Conservation (phyloP, 2,888 invertebrate species). For the Apamea sordens region DNA sequence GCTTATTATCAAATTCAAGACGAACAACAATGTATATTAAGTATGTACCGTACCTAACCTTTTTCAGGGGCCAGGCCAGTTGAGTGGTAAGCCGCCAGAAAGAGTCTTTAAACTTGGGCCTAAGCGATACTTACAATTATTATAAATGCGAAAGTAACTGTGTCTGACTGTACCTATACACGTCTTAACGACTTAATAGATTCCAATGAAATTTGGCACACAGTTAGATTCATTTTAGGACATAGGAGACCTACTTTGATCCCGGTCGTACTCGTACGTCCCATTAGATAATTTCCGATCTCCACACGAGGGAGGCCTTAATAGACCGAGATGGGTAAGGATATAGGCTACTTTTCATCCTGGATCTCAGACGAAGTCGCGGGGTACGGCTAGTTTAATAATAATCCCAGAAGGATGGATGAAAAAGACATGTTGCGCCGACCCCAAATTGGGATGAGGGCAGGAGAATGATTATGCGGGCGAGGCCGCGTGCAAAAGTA, state of each 20-base stretch:
- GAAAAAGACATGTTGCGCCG: too few species aligned
- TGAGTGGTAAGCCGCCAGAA: too few species aligned
- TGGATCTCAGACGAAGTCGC: too few species aligned
- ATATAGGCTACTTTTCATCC: too few species aligned
- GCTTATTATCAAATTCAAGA: neutral
- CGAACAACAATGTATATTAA: neutral
- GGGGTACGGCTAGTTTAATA: too few species aligned
- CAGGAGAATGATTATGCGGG: too few species aligned
- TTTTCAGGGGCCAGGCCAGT: neutral
- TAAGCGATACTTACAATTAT: neutral
- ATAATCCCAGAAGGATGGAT: too few species aligned
- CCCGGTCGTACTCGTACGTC: neutral
- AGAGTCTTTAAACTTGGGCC: neutral
- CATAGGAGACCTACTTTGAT: neutral
- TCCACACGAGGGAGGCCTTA: neutral
- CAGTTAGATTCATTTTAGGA: neutral
- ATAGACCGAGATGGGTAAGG: too few species aligned
- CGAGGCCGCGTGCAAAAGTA: neutral
- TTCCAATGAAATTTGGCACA: neutral
- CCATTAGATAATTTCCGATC: neutral
- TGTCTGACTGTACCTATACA: neutral
- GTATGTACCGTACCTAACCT: neutral
- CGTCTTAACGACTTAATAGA: neutral
- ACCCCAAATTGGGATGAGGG: too few species aligned
- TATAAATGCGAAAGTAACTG: neutral